Conservation (phyloP, 2,113 vertebrate genomes). For the Thamnophis sirtalis region DNA sequence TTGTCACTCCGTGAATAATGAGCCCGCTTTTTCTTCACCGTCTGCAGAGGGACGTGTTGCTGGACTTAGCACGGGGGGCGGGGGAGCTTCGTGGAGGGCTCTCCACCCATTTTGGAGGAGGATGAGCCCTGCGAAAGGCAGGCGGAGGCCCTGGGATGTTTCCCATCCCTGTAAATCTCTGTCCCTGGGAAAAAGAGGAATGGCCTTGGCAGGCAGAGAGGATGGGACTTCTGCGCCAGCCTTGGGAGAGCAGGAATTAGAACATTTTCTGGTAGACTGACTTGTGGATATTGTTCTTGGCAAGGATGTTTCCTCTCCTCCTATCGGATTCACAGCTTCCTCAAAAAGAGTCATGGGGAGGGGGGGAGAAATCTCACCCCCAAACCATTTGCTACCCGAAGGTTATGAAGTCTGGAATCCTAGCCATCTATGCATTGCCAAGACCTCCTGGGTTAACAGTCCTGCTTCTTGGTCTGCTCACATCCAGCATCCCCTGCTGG, state of each 20-base stretch:
- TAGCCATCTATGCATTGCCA: rapidly evolving
- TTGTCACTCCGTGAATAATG: slow-evolving; percentile 1
- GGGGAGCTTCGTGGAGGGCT: not conserved
- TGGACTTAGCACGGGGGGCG: not conserved
- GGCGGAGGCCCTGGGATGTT: slow-evolving; percentile 46
- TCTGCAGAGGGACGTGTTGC: not conserved
- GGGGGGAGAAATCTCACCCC: not conserved
- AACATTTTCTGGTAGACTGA: not conserved
- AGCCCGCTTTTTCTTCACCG: not conserved
- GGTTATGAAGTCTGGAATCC: not conserved
- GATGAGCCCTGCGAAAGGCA: rapidly evolving
- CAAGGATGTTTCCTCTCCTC: slow-evolving; percentile 16
- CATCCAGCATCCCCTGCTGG: not conserved
- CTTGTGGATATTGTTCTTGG: not conserved
- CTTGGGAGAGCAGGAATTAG: slow-evolving; percentile 48
- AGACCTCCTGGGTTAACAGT: not conserved
- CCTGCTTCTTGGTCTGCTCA: not conserved
- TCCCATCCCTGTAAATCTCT: slow-evolving; percentile 39
- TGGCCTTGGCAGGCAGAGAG: slow-evolving; percentile 25
- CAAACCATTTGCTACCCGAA: slow-evolving; percentile 37
- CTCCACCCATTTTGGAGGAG: rapidly evolving
- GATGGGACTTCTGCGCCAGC: slow-evolving; percentile 38
- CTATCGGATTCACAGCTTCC: slow-evolving; percentile 43
- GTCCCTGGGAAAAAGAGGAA: slow-evolving; percentile 18
- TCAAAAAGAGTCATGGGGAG: not conserved